Evolutionary conservation across 2,113 vertebrate genomes (phyloP).

Genomic region (Archocentrus centrarchus): DNA sequence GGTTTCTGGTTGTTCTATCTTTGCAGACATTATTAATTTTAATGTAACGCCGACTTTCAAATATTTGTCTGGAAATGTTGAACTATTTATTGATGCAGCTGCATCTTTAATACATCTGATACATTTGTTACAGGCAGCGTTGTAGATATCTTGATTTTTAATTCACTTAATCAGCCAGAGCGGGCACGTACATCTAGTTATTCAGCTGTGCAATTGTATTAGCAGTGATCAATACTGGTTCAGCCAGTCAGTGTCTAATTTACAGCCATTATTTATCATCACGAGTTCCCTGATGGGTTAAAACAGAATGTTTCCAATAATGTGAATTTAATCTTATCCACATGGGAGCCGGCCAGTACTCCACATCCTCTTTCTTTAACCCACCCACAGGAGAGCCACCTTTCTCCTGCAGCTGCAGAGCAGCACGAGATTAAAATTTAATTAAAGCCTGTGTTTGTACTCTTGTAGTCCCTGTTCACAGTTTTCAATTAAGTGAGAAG

Average conservation of each 20-base stretch:
- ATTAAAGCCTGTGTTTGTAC: background rate
- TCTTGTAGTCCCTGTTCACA: background rate
- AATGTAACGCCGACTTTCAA: background rate
- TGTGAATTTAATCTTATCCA: background rate
- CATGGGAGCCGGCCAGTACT: conserved; percentile 2
- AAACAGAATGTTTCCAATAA: background rate
- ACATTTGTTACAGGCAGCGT: fast-evolving
- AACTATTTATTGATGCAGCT: background rate
- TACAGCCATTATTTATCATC: background rate
- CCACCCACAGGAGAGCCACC: background rate
- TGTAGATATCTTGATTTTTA: background rate
- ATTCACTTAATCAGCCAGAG: background rate
- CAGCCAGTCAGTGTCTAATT: background rate
- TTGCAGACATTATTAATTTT: background rate
- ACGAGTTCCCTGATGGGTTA: background rate
- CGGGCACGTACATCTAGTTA: background rate
- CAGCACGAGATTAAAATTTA: background rate
- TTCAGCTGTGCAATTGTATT: background rate
- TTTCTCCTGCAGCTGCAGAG: background rate
- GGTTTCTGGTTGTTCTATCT: background rate
- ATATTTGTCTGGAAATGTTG: background rate
- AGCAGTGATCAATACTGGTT: background rate
- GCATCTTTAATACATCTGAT: background rate
- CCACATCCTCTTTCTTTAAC: background rate
- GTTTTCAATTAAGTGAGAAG: background rate